Conservation (phyloP, 2,888 invertebrate genomes). For the Molorchus minor region DNA sequence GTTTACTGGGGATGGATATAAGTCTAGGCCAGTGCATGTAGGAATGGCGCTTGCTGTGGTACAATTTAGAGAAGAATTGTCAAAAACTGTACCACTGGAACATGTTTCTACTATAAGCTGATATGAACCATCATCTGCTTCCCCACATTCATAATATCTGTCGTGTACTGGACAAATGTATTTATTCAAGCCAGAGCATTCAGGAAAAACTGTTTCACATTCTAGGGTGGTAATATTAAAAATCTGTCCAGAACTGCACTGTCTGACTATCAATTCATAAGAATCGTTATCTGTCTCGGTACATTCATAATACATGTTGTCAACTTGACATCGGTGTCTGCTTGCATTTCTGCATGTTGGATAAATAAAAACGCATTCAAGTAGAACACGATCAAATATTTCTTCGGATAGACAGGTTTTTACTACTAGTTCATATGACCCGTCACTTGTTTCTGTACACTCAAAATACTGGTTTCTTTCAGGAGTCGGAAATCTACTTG, state of each 20-base stretch:
- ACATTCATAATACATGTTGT: conserved; percentile 1
- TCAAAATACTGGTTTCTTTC: conserved; percentile 27
- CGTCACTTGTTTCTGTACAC: conserved; percentile 19
- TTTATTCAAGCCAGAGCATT: background rate
- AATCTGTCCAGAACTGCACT: background rate
- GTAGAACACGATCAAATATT: background rate
- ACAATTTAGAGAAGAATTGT: background rate
- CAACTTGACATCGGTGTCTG: background rate
- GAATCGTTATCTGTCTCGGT: background rate
- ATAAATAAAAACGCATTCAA: background rate
- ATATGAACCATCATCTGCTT: background rate
- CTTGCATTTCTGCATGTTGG: background rate
- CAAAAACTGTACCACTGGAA: background rate
- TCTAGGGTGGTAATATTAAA: background rate
- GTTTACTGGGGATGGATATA: background rate
- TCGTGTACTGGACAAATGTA: background rate
- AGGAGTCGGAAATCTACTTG: conserved; percentile 16
- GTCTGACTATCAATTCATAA: background rate
- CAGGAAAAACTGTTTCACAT: background rate
- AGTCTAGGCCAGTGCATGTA: background rate
- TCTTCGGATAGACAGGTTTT: conserved; percentile 26
- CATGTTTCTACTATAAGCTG: background rate
- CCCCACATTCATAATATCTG: background rate
- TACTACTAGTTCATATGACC: conserved; percentile 24
- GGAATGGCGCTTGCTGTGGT: background rate